Evolutionary conservation across 2,797 vertebrate genomes (phyloP), one percentile per base, ranked within the genome.

Genomic region (Eremophila alpestris): DNA sequence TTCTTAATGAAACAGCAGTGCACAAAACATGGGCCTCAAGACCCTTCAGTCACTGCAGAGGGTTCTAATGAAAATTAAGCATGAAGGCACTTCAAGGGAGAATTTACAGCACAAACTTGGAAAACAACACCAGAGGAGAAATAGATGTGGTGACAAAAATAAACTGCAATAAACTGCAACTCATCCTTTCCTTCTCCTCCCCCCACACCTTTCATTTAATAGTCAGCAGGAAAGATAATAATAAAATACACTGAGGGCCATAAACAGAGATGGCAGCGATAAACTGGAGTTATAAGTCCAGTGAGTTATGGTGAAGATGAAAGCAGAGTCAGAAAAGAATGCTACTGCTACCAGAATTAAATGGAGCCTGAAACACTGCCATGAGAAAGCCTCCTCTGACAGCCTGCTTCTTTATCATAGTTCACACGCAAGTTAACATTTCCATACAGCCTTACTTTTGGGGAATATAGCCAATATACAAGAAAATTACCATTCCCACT

Each of bases 261-360:
- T 89, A 95, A 94, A 94, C 74, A 96, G 90, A 92, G 87, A 89
- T 82, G 38, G 54, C 91, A 82, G 67, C 0, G 68, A 90, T 93
- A 96, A 96, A 92, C 80, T 87, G 71, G 68, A 92, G 93, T 68
- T 30, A 91, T 89, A 95, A 95, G 55, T 83, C 87, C 76, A 91
- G 29, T 69, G 90, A 93, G 36, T 94, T 94, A 95, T 63, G 60
- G n/a, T 94, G 83, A 70, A 95, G 90, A 95, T 71, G 68, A 94
- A 93, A 93, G 83, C 38, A 59, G 80, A 96, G 70, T 49, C 91
- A 94, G 74, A 90, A 63, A 92, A 96, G 71, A 89, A 95, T 90
- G 88, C 87, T 91, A 90, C 91, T 95, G 81, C 87, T 93, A 89
- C 58, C 40, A 63, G 46, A 36, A 58, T 83, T 89, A 79, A 94